Conservation (phyloP, 1,140 invertebrate genomes). For the Saccostrea echinata region DNA sequence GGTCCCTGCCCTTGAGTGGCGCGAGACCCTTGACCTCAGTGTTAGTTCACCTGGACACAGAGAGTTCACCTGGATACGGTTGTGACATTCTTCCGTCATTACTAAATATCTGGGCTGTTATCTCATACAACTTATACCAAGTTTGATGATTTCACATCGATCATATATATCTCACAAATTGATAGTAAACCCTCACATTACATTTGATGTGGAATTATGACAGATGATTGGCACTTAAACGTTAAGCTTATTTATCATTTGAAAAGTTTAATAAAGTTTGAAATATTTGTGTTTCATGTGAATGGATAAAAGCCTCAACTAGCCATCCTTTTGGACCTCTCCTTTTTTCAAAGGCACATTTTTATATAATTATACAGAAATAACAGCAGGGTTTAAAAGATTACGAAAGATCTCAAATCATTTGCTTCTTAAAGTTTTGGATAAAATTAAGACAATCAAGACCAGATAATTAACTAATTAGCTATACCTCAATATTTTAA, state of each 20-base stretch:
- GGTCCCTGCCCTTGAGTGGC: no score
- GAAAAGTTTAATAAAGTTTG: not conserved
- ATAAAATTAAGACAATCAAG: no score
- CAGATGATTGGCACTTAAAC: not conserved
- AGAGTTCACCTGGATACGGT: not conserved
- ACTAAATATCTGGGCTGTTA: not conserved
- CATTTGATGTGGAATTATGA: constrained; percentile 28
- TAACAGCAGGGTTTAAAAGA: no score
- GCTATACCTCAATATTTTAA: no score
- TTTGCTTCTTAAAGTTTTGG: no score
- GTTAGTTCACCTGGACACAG: not conserved
- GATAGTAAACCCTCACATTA: not conserved
- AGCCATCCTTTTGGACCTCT: no score
- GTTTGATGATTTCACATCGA: not conserved
- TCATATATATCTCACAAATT: not conserved
- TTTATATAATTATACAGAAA: no score
- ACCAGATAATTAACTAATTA: no score
- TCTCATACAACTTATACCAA: not conserved
- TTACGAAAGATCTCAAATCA: no score
- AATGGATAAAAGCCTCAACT: no score
- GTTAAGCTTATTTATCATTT: constrained; percentile 8
- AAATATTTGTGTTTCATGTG: not conserved
- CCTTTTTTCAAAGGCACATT: no score
- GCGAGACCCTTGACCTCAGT: no score
- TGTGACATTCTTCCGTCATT: not conserved